Base-by-base conservation (phyloP, 2,888 invertebrate genomes). In the Torymus texanus region DNA sequence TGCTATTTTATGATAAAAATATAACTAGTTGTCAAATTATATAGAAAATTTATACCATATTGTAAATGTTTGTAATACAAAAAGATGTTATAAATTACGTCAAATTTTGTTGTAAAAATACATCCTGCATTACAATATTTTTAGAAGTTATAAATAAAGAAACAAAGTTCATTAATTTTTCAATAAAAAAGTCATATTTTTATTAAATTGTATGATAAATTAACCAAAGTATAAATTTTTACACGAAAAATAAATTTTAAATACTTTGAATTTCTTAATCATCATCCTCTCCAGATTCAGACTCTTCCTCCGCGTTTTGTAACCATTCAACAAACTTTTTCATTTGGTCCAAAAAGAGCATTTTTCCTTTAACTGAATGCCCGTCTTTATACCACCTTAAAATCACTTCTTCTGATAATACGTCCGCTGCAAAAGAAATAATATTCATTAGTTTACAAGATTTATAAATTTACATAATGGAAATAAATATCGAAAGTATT, bases 261-360 rank as follows among this genome's bases (percentile, higher is more conserved):
- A 11, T 79, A 81, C 81, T 74, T 81, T 68, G 12, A 75, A 77
- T 70, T 85, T 71, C 72, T 89, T 90, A 91, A 86, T 91, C 91
- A 61, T 92, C 92, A 56, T 92, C 92, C 84, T 91, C 92, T 68
- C 91, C 93, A 81, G 93, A 93, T 89, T 93, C 93, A 82, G 92
- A 93, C 90, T 93, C 95, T 91, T 98, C 98, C 91, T 98, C 98
- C 79, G 98, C 98, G 91, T 95, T 98, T 91, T 98, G 96, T 83
- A 98, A 93, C 98, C 98, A 98, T 91, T 98, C 98, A 74, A 98
- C 94, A 90, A 98, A 98, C 92, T 96, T 96, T 92, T 97, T 97
- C 97, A 98, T 98, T 92, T 98, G 98, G 89, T 98, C 98, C 86
- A 98, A 94, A 93, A 98, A 98, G 93, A 98, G 96, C 93, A 97